Evolutionary conservation across 2,888 invertebrate genomes (phyloP).

Genomic region (Apomyelois bistriatella): DNA sequence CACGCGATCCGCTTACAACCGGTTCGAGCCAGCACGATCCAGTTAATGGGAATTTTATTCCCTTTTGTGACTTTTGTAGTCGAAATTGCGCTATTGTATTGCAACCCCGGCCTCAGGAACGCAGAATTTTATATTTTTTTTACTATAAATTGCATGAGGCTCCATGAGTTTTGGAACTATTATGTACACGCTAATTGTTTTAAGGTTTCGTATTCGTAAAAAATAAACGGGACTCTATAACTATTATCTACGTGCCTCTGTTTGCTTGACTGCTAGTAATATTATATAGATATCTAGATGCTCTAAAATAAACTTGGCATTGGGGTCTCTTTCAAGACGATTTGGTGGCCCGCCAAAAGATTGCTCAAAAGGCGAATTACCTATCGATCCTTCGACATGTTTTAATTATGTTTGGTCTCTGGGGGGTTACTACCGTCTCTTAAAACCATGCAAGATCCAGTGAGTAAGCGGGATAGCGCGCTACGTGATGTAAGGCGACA

Average conservation of each 20-base stretch:
- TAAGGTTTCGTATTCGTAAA: too few relatives aligned
- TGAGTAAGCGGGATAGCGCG: too few relatives aligned
- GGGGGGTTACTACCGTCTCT: too few relatives aligned
- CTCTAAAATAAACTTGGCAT: not conserved
- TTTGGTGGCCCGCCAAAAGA: constrained; percentile 6
- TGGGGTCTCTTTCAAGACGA: not conserved
- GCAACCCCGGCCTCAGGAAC: not conserved
- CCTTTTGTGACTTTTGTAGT: constrained; percentile 9
- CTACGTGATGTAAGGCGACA: too few relatives aligned
- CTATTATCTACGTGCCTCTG: too few relatives aligned
- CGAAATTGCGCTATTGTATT: constrained; percentile 5
- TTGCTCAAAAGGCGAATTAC: not conserved
- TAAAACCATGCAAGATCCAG: too few relatives aligned
- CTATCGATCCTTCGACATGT: not conserved
- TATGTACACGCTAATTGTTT: too few relatives aligned
- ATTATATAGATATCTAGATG: too few relatives aligned
- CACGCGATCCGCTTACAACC: constrained; percentile 1
- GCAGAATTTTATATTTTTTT: not conserved
- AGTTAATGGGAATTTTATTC: constrained; percentile 9
- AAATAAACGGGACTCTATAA: too few relatives aligned
- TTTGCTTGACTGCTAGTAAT: too few relatives aligned
- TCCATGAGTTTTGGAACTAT: too few relatives aligned
- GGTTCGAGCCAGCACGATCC: constrained; percentile 1
- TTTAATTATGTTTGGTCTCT: not conserved
- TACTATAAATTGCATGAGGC: not conserved